These are phyloP conservation scores for Pomatostomus ruficeps DNA, from an alignment of 2,113 vertebrate species.

Conservation along the genomic window DNA sequence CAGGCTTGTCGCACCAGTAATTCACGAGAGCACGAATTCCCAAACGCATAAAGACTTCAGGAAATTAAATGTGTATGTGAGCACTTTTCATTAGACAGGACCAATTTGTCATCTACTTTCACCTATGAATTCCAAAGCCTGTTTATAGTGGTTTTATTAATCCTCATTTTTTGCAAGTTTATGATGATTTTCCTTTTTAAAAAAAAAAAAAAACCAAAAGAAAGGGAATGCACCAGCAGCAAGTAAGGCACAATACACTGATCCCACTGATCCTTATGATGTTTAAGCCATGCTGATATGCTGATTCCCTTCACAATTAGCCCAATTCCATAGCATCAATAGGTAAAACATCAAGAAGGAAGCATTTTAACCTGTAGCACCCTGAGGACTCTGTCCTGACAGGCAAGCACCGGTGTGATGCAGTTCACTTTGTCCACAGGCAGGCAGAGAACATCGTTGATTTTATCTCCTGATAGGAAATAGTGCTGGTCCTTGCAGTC, in stretches of 20 bases:
- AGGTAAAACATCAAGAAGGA: neutral
- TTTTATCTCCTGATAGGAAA: slow-evolving; percentile 94
- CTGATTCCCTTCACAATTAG: neutral
- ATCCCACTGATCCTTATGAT: neutral
- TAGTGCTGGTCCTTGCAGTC: slow-evolving; percentile 98
- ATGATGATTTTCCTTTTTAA: neutral
- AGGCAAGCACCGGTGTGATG: slow-evolving; percentile 83
- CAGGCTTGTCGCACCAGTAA: neutral
- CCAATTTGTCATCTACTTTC: neutral
- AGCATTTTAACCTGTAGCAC: slow-evolving; percentile 83
- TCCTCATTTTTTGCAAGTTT: neutral
- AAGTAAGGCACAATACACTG: neutral
- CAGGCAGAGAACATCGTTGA: slow-evolving; percentile 94
- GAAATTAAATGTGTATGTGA: neutral
- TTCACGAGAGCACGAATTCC: neutral
- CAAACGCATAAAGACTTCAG: neutral
- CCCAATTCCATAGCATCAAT: neutral
- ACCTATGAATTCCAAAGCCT: neutral
- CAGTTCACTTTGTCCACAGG: slow-evolving; percentile 77
- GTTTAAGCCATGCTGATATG: neutral
- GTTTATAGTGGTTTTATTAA: neutral
- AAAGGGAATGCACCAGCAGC: neutral
- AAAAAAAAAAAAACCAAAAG: neutral
- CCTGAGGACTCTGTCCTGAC: slow-evolving; percentile 91
- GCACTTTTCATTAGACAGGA: neutral